A percentile compares a stretch with the other conserved stretches of the same genome.
Conservation (phyloP, 2,888 invertebrate genomes). For the Orthosia cruda region DNA sequence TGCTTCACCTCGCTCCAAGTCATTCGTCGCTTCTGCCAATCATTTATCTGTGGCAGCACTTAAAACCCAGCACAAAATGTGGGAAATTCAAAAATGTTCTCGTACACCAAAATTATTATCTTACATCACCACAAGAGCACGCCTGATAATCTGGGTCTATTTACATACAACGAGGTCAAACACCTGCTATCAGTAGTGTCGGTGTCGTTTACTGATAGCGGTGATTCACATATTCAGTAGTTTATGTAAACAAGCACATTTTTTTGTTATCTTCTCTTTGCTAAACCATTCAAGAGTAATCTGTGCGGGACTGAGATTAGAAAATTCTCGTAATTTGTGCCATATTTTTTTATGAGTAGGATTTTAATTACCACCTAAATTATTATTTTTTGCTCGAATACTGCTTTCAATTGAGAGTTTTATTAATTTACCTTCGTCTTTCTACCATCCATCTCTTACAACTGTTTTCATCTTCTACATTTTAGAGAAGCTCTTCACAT, state of each 20-base stretch:
- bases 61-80: too few species aligned
- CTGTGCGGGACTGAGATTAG: constrained; percentile 4
- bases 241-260: constrained; percentile 28
- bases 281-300: constrained; percentile 1
- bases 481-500: background rate
- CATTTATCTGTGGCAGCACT: too few species aligned
- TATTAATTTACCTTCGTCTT: background rate
- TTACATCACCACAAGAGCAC: constrained; percentile 13
- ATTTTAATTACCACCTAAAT: background rate
- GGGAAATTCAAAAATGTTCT: background rate
- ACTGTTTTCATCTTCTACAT: background rate
- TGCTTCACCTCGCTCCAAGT: too few species aligned
- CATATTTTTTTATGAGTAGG: background rate
- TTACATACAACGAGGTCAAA: constrained; percentile 52
- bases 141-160: constrained; percentile 29
- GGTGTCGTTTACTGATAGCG: constrained; percentile 33
- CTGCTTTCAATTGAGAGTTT: background rate
- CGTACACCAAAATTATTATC: background rate
- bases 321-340: background rate
- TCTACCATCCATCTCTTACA: too few species aligned
- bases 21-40: too few species aligned
- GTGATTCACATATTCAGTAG: constrained; percentile 46
- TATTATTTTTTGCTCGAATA: background rate
- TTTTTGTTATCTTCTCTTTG: constrained; percentile 47
- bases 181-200: constrained; percentile 53